Percentiles rank a stretch among this genome's conserved stretches.
Evolutionary conservation across 2,888 invertebrate genomes (phyloP).

Genomic region (Dioctria rufipes): DNA sequence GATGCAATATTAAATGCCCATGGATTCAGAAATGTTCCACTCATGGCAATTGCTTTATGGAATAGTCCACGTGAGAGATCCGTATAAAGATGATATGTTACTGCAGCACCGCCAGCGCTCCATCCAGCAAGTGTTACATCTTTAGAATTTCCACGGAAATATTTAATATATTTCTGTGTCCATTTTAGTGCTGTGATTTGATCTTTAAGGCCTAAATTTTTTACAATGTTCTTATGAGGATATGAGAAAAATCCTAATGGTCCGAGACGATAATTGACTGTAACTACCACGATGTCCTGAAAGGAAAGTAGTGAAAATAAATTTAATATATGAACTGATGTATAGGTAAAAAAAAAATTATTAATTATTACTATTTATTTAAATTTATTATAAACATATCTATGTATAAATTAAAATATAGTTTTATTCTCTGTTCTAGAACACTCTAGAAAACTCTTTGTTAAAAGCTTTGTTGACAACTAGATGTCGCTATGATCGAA

Average conservation of each 20-base stretch:
- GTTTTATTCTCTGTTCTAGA: too few species aligned
- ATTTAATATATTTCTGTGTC: constrained; percentile 52
- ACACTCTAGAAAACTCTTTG: too few species aligned
- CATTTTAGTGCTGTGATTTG: constrained; percentile 57
- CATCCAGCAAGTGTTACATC: constrained; percentile 57
- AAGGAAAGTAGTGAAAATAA: constrained; percentile 55
- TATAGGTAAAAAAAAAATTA: too few species aligned
- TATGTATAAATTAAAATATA: too few species aligned
- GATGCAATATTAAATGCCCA: constrained; percentile 74
- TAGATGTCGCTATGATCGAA: too few species aligned
- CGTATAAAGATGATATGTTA: constrained; percentile 57
- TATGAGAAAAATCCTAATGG: constrained; percentile 62
- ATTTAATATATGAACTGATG: too few species aligned
- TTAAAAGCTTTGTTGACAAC: too few species aligned
- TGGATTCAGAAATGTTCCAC: constrained; percentile 70
- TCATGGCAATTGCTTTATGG: constrained; percentile 53
- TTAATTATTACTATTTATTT: too few species aligned
- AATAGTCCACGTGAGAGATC: constrained; percentile 51
- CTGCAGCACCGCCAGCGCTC: constrained; percentile 57
- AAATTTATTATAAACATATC: too few species aligned
- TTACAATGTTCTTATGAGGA: constrained; percentile 22
- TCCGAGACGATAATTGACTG: constrained; percentile 66
- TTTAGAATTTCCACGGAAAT: constrained; percentile 54
- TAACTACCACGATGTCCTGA: constrained; percentile 67
- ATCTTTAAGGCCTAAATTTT: constrained; percentile 57